These are phyloP conservation scores for Oryctes rhinoceros DNA, from an alignment of 1,140 invertebrate species.

Conservation along the genomic window DNA sequence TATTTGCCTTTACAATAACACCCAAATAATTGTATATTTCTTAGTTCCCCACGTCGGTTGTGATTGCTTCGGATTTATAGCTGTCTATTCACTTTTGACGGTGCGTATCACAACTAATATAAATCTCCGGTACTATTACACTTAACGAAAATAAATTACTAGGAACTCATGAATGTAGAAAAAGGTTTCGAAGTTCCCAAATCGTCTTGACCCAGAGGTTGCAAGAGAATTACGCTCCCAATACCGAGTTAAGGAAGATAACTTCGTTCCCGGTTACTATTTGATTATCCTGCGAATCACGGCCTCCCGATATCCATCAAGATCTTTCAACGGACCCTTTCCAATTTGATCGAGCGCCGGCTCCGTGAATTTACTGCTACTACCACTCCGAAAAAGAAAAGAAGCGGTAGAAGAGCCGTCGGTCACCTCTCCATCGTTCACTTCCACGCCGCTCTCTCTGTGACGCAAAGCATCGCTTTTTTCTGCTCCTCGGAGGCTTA, in stretches of 20 bases:
- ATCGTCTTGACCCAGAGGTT: not conserved
- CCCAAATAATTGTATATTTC: too few relatives aligned
- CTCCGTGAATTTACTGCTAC: not conserved
- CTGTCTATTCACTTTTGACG: too few relatives aligned
- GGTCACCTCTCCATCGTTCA: conserved; percentile 29
- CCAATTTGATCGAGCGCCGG: conserved; percentile 22
- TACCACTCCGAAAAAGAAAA: not conserved
- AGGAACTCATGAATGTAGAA: not conserved
- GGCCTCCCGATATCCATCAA: conserved; percentile 31
- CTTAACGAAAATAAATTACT: conserved; percentile 19
- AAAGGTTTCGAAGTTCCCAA: conserved; percentile 8
- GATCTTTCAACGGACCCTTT: conserved; percentile 31
- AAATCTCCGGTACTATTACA: not conserved
- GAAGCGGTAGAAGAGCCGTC: not conserved
- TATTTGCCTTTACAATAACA: too few relatives aligned
- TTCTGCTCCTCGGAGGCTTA: not conserved
- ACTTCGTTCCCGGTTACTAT: conserved; percentile 19
- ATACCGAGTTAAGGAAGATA: conserved; percentile 20
- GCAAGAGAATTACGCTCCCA: not conserved
- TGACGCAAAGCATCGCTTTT: not conserved
- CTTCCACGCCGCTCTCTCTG: not conserved
- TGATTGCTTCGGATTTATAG: too few relatives aligned
- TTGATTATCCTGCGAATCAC: conserved; percentile 26
- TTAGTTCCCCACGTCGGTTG: too few relatives aligned
- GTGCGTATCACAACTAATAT: too few relatives aligned